Evolutionary conservation across 2,888 invertebrate genomes (phyloP), one percentile per base, ranked within the genome.

Genomic region (Sphaerophoria taeniata): DNA sequence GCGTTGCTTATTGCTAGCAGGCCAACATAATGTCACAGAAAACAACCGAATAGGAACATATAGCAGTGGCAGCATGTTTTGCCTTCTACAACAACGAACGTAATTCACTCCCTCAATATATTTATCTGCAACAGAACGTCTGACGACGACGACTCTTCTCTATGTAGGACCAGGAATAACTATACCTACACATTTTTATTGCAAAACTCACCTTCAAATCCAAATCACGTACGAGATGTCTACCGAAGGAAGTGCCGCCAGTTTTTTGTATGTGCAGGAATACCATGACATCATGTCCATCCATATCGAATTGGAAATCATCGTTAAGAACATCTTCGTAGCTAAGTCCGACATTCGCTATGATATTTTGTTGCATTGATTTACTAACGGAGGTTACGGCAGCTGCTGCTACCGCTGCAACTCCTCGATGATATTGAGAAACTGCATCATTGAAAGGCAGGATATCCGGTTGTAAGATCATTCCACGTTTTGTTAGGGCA

Each of bases 181-280:
- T 56, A n/a, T 24, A 24, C n/a, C n/a, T n/a, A n/a, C 24, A 24
- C 24, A 24, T 24, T 24, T 24, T 24, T 24, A 24, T 24, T 24
- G 24, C 2, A 34, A 36, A 36, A 76, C 89, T 88, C 87, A 94
- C 94, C 93, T 94, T 94, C 74, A 94, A 93, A 92, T 98, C 98
- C 90, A 99, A 94, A 93, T 99, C 98, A 93, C 97, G 96, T 77
- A 99, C 99, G 88, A 99, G 94, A 93, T 99, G 98, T 91, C 97
- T 96, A 72, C 99, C 99, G 91, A 99, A 99, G 6, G 98, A 96
- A 51, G 99, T 99, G 36, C 99, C 99, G 73, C 99, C 99, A 70
- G 99, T 99, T 93, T 99, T 99, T 93, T 99, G 99, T 92, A 99
- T 99, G 92, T 99, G 99, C 88, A 99, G 90, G 93, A 94, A 99